Conservation (phyloP, 64 coral and sea anemone species). For the Orbicella faveolata region DNA sequence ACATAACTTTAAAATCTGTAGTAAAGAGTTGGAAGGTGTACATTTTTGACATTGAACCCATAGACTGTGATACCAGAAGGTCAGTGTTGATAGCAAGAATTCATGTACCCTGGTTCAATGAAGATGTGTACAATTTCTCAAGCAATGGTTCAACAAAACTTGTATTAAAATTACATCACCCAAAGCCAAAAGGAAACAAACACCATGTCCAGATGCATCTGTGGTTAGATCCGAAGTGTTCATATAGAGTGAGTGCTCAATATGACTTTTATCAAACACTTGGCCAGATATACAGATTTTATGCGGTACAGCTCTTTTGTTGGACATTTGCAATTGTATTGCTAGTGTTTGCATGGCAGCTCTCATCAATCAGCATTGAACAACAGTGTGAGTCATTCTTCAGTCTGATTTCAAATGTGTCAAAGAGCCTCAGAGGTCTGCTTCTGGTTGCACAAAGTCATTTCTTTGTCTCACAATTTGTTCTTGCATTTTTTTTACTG, state of each 20-base stretch:
- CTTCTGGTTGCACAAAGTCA: constrained; percentile 79
- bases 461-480: constrained; percentile 81
- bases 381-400: constrained; percentile 81
- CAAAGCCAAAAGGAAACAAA: constrained; percentile 68
- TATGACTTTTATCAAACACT: constrained; percentile 67
- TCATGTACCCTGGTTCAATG: constrained; percentile 93
- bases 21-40: constrained; percentile 83
- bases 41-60: constrained; percentile 53
- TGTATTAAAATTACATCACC: constrained; percentile 77
- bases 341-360: constrained; percentile 81
- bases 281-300: constrained; percentile 84
- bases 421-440: constrained; percentile 79
- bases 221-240: constrained; percentile 79
- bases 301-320: constrained; percentile 67
- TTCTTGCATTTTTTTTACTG: constrained; percentile 82
- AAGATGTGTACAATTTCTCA: constrained; percentile 75
- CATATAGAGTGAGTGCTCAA: constrained; percentile 67
- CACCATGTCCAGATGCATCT: constrained; percentile 73
- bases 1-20: constrained; percentile 69
- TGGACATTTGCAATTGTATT: constrained; percentile 86
- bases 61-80: constrained; percentile 53
- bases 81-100: constrained; percentile 60
- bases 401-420: constrained; percentile 48
- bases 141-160: constrained; percentile 53
- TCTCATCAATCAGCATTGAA: constrained; percentile 60